Evolutionary conservation across 1,140 invertebrate genomes (phyloP).

Genomic region (Brachionus sp.): DNA sequence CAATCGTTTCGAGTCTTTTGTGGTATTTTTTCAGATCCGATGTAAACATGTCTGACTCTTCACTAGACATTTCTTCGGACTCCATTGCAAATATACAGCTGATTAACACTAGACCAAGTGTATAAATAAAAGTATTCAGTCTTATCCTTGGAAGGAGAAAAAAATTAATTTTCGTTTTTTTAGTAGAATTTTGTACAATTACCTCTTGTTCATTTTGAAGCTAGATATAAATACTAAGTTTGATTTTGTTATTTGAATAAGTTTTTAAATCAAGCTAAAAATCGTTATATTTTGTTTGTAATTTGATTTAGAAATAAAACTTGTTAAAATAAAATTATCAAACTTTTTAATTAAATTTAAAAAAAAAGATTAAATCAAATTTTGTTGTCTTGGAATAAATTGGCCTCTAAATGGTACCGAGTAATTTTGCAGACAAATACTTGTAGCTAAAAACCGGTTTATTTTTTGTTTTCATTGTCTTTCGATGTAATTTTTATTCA

Average conservation of each 20-base stretch:
- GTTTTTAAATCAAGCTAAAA: neutral
- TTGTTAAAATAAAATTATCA: neutral
- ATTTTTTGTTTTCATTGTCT: no score
- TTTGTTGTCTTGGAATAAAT: neutral
- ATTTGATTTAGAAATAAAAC: neutral
- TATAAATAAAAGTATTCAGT: neutral
- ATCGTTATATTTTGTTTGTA: neutral
- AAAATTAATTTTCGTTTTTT: neutral
- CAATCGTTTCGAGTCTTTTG: conserved; percentile 36
- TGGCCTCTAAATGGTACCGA: no score
- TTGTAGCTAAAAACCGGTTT: no score
- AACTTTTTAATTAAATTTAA: neutral
- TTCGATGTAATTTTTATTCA: no score
- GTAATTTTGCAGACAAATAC: no score
- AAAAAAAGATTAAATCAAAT: neutral
- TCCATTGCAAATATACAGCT: neutral
- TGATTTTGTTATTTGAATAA: neutral
- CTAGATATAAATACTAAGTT: neutral
- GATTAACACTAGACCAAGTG: neutral
- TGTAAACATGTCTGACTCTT: neutral
- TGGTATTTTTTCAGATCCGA: conserved; percentile 21
- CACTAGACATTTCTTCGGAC: neutral
- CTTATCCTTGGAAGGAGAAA: neutral
- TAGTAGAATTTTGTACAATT: neutral
- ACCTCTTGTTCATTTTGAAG: neutral